phyloP scores from a whole-genome alignment of 2,797 vertebrate species.

The Melopsittacus undulatus region DNA sequence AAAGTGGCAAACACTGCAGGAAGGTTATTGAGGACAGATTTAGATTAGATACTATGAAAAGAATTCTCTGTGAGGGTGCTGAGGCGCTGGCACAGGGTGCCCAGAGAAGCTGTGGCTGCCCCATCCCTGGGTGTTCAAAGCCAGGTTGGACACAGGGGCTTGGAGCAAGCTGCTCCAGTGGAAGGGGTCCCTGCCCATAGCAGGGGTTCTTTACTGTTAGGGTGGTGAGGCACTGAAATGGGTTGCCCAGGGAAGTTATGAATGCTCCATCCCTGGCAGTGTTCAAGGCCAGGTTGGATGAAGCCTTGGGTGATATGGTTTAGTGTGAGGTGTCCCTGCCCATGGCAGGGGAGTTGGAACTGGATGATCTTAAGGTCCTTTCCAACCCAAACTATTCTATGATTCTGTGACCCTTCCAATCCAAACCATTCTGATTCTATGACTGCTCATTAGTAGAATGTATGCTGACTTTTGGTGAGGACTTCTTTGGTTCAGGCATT shows the following conservation, averaged over 20 bases:
- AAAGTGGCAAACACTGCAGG: neutral
- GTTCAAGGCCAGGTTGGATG: too few species aligned
- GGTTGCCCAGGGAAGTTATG: too few species aligned
- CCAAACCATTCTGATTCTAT: neutral
- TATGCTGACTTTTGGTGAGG: neutral
- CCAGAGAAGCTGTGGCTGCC: neutral
- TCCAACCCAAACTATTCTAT: too few species aligned
- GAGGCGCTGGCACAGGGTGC: neutral
- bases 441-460: accelerated
- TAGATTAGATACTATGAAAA: neutral
- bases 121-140: neutral
- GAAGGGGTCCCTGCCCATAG: neutral
- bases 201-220: too few species aligned
- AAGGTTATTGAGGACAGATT: neutral
- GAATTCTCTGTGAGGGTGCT: neutral
- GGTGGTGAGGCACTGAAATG: too few species aligned
- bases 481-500: neutral
- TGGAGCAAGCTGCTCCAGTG: neutral
- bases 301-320: too few species aligned
- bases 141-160: neutral
- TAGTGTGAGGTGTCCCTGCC: too few species aligned
- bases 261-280: too few species aligned
- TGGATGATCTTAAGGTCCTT: neutral
- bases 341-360: neutral
- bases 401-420: neutral